Conservation (phyloP, 2,797 vertebrate genomes). For the Poecilia gillii region DNA sequence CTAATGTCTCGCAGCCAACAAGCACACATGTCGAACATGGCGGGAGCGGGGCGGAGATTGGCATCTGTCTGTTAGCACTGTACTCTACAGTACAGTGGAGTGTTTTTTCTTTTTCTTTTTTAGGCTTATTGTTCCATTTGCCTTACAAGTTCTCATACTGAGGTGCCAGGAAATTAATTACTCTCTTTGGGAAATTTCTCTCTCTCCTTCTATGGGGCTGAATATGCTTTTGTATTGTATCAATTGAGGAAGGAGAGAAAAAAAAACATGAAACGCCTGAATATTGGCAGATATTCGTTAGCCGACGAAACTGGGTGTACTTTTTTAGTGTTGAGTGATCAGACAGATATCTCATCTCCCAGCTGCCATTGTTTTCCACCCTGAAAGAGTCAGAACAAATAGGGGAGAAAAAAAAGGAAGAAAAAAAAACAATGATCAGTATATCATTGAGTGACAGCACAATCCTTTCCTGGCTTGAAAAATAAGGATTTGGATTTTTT, state of each 20-base stretch:
- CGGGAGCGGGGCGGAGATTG: slow-evolving; percentile 57
- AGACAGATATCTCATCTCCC: slow-evolving; percentile 46
- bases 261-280: slow-evolving; percentile 47
- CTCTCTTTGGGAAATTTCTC: slow-evolving; percentile 76
- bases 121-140: slow-evolving; percentile 56
- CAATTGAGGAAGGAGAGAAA: slow-evolving; percentile 30
- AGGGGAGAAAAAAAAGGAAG: background rate
- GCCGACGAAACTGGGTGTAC: slow-evolving; percentile 34
- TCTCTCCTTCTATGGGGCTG: slow-evolving; percentile 53
- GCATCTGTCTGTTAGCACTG: slow-evolving; percentile 75
- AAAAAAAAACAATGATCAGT: slow-evolving; percentile 36
- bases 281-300: slow-evolving; percentile 60
- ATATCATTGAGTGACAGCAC: slow-evolving; percentile 49
- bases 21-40: slow-evolving; percentile 72
- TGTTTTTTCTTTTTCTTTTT: slow-evolving; percentile 11
- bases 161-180: slow-evolving; percentile 78
- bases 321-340: slow-evolving; percentile 50
- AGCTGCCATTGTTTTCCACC: slow-evolving; percentile 58
- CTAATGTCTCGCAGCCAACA: slow-evolving; percentile 74
- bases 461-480: slow-evolving; percentile 31
- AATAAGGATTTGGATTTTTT: slow-evolving; percentile 41
- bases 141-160: slow-evolving; percentile 54
- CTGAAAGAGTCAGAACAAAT: slow-evolving; percentile 41
- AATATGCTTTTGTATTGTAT: slow-evolving; percentile 57
- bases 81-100: slow-evolving; percentile 45